phyloP scores from a whole-genome alignment of 1,140 invertebrate species.

The Frieseomelitta varia region DNA sequence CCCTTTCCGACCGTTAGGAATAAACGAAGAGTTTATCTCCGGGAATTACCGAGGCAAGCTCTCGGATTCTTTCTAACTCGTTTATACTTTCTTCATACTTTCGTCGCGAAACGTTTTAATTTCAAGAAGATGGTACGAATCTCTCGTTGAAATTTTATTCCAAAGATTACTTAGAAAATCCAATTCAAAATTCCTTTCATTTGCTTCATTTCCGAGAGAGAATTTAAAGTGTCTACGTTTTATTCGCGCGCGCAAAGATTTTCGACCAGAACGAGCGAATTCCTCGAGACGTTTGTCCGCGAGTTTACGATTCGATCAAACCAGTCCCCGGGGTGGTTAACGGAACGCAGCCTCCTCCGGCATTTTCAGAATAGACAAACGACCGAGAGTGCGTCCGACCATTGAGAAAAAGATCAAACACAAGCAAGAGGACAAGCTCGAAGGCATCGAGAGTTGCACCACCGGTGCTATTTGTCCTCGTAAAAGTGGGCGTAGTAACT shows the following conservation, averaged over 20 bases:
- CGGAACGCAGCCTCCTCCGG: constrained; percentile 1
- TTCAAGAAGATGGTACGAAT: too few relatives aligned
- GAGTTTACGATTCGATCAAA: neutral
- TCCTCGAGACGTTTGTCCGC: neutral
- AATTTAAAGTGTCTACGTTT: neutral
- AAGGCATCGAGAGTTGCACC: constrained; percentile 13
- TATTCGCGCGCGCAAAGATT: neutral
- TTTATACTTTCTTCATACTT: neutral
- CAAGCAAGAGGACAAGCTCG: neutral
- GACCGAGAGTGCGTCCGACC: neutral
- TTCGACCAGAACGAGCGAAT: neutral
- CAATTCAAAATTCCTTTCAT: too few relatives aligned
- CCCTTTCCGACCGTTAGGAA: neutral
- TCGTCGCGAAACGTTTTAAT: neutral
- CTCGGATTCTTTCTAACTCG: neutral
- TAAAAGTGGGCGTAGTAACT: constrained; percentile 63
- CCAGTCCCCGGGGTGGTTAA: neutral
- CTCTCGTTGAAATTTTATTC: too few relatives aligned
- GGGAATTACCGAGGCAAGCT: neutral
- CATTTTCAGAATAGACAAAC: constrained; percentile 21
- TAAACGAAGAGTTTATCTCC: neutral
- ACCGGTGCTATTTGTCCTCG: constrained; percentile 67
- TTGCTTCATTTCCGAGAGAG: neutral
- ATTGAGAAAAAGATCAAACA: neutral
- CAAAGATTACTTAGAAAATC: too few relatives aligned